These are phyloP conservation scores for Phrynocephalus forsythii DNA, from an alignment of 2,797 vertebrate genomes.

Conservation along the genomic window DNA sequence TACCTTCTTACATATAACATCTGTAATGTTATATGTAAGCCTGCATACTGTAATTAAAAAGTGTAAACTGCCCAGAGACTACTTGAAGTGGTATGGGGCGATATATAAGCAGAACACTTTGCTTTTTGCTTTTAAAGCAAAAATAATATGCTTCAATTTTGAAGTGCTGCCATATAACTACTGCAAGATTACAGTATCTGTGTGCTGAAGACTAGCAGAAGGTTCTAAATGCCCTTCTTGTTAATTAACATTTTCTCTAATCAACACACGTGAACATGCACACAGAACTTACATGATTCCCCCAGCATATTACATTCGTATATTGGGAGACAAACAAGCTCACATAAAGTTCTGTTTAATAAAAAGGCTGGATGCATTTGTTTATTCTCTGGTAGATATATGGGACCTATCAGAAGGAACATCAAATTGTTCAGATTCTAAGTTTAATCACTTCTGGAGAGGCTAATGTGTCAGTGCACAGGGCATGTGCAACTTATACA, in stretches of 20 bases:
- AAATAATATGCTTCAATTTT: background rate
- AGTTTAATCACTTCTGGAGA: background rate
- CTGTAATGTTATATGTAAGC: no score
- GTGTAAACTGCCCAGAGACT: no score
- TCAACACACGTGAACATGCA: background rate
- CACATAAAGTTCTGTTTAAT: background rate
- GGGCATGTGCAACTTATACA: background rate
- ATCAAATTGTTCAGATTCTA: background rate
- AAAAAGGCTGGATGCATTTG: fast-evolving
- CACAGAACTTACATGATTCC: background rate
- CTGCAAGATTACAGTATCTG: background rate
- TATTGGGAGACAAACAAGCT: background rate
- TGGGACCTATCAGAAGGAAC: conserved; percentile 16
- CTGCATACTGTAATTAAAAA: no score
- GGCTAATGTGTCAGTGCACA: background rate
- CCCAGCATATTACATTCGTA: no score
- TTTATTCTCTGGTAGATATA: conserved; percentile 14
- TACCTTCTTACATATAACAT: background rate
- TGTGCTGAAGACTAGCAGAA: background rate
- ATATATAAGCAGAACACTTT: no score
- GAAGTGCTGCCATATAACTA: conserved; percentile 8
- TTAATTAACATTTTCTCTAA: background rate
- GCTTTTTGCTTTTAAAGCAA: background rate
- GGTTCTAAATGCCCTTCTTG: conserved; percentile 29
- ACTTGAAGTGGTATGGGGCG: no score